Evolutionary conservation across 2,113 vertebrate genomes (phyloP), one percentile per base, ranked within the genome.

Genomic region (Pycnonotus jocosus): DNA sequence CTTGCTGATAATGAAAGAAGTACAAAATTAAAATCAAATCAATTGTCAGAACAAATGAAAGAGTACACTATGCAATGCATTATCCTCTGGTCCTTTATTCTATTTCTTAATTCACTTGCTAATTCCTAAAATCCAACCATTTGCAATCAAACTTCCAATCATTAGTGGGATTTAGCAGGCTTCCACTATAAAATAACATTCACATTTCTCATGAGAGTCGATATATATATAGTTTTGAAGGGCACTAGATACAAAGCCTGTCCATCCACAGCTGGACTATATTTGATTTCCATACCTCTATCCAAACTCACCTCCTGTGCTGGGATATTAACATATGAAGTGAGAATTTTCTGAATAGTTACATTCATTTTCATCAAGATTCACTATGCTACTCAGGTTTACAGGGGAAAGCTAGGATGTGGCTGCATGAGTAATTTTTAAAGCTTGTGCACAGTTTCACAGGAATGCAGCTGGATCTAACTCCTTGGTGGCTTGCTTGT

Each of bases 361-460:
- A 33, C 45, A 95, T 47, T 92, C 80, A 47, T 71, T 51, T 44
- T 96, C 91, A 86, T 87, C 54, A 92, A 94, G 94, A 82, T 50
- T 94, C 35, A 68, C 61, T 71, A 47, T 90, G 51, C 73, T 40
- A 44, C 24, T 80, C 81, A 81, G 84, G 74, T 81, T 86, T 89
- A 91, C 96, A 57, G 96, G 93, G 95, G 90, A 97, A 98, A 97
- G 76, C 86, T 42, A 61, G 53, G 80, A 85, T 83, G 44, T 86
- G 93, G 65, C 72, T 51, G 90, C 87, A 94, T 97, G 96, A 97
- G 92, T 96, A 94, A 97, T 96, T 95, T 93, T 96, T 95, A 96
- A 97, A 97, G 86, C 91, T 90, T 87, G 47, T 56, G 45, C 85
- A 92, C 71, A 92, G 71, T 42, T 78, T 80, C 78, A 77, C 51